phyloP scores from a whole-genome alignment of 2,113 vertebrate species.

The Mirza zaza region DNA sequence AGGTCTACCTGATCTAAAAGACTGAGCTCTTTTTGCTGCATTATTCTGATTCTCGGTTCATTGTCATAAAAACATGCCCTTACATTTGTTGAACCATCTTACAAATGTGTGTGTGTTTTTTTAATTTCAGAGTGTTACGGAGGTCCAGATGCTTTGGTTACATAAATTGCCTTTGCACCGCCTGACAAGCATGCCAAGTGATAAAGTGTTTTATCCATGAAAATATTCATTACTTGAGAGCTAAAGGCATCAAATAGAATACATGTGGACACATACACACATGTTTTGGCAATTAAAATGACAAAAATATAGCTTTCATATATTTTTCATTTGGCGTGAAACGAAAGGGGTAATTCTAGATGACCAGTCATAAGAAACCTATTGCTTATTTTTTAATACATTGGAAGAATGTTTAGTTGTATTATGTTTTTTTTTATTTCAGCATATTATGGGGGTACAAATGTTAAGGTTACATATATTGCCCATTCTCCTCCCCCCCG shows the following conservation, averaged over 20 bases:
- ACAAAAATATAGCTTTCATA: not conserved
- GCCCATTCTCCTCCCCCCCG: too few species aligned
- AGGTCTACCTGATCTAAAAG: not conserved
- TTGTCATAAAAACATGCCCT: not conserved
- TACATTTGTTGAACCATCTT: not conserved
- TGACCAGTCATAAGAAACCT: not conserved
- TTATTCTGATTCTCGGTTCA: not conserved
- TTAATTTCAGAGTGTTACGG: not conserved
- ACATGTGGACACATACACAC: not conserved
- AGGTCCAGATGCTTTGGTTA: not conserved
- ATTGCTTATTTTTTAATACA: not conserved
- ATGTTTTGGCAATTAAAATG: not conserved
- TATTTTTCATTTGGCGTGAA: constrained; percentile 23
- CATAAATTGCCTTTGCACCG: too few species aligned
- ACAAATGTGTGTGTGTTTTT: not conserved
- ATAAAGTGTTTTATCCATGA: not conserved
- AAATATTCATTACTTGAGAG: not conserved
- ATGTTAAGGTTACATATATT: too few species aligned
- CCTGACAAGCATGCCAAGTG: too few species aligned
- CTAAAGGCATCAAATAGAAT: not conserved
- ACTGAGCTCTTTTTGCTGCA: not conserved
- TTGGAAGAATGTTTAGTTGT: not conserved
- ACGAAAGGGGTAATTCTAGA: not conserved
- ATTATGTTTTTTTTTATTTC: not conserved
- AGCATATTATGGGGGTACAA: too few species aligned